Evolutionary conservation across 2,797 vertebrate species (phyloP).

Genomic region (Margarornis squamiger): DNA sequence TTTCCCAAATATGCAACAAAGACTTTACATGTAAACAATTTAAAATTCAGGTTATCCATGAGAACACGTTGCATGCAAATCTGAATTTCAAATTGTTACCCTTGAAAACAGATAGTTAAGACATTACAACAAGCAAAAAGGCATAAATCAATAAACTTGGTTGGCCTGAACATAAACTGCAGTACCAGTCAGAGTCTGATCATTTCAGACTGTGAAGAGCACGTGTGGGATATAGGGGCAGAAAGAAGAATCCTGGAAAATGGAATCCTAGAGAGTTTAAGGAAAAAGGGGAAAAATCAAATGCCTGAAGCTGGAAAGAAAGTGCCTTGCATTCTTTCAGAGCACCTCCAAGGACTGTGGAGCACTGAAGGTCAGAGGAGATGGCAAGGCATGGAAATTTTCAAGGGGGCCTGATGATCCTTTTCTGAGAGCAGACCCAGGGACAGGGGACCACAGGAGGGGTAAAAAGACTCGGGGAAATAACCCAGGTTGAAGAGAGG

Average conservation of each 20-base stretch:
- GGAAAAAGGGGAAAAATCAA: neutral
- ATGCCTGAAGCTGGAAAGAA: neutral
- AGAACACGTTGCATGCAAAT: neutral
- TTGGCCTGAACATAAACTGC: neutral
- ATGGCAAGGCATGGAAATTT: neutral
- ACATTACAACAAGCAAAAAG: neutral
- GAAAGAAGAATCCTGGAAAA: neutral
- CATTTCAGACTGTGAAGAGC: neutral
- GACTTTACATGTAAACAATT: neutral
- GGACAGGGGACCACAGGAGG: neutral
- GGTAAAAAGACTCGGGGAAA: neutral
- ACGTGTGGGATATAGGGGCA: neutral
- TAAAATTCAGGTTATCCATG: neutral
- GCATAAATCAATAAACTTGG: neutral
- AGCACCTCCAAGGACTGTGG: neutral
- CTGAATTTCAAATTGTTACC: neutral
- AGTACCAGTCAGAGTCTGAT: neutral
- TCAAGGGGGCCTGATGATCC: neutral
- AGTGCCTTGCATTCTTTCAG: neutral
- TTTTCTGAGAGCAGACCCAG: neutral
- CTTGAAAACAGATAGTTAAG: neutral
- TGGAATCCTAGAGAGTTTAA: neutral
- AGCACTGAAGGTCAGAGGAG: neutral
- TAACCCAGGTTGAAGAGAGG: neutral
- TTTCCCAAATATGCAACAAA: neutral